Base-by-base conservation (phyloP, 2,797 vertebrate genomes). In the Rhadinocentrus ornatus region DNA sequence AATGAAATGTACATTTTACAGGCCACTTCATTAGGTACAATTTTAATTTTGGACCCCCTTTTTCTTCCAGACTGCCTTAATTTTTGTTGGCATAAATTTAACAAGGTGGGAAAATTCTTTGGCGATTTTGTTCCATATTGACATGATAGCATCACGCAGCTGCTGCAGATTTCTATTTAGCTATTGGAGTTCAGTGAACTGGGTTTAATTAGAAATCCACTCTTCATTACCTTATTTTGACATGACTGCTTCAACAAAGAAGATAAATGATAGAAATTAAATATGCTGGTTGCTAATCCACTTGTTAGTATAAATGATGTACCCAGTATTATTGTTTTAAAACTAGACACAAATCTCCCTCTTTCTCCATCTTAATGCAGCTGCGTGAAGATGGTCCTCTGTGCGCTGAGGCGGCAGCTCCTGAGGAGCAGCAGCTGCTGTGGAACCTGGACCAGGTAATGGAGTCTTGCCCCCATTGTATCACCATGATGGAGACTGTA, bases 311-410 rank as follows among this genome's bases (percentile, higher is more conserved):
- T n/a, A n/a, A 41, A 41, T 22, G 7, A 48, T 22, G 9, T 24
- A 4, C 48, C 15, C 6, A 7, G 5, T 13, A 27, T 54, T 29
- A 27, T 29, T 54, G 44, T 6, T 46, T 10, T 46, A 46, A 54
- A 29, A 29, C 26, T 27, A 54, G 27, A 16, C 52, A 27, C 18
- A 54, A 54, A 18, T 15, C 6, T 50, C 48, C 32, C 0, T 11
- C 18, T 50, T 35, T 35, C 10, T 63, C 26, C 0, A 2, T 55
- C 31, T 62, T 12, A 10, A 6, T 32, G 34, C 71, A 93, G 78
- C 20, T 46, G 44, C 20, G 8, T 20, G 41, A 44, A n/a, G 63
- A 95, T 95, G 94, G 86, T 77, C 22, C 58, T 93, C 55, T 85
- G 72, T 70, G 74, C 77, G n/a, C 54, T 88, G 69, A 86, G 77